phyloP scores from a whole-genome alignment of 2,888 invertebrate species.

The Poecilus cupreus region DNA sequence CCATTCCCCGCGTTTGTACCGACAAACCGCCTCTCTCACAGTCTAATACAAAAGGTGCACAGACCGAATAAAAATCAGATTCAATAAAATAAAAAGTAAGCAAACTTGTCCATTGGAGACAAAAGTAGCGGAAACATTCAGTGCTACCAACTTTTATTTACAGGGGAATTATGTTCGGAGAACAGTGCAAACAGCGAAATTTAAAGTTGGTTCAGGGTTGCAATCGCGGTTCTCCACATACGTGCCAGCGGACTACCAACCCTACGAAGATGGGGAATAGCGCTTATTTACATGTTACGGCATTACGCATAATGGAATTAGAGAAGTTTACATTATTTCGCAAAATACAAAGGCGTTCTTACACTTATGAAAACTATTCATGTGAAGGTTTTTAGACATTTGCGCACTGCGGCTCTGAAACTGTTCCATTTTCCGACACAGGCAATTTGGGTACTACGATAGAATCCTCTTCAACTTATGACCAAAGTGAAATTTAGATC shows the following conservation, averaged over 20 bases:
- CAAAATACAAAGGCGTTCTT: slow-evolving; percentile 57
- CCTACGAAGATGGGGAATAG: not conserved
- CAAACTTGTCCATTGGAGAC: slow-evolving; percentile 71
- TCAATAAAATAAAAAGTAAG: slow-evolving; percentile 70
- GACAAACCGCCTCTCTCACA: slow-evolving; percentile 1
- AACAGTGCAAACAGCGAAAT: not conserved
- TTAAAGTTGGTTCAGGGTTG: slow-evolving; percentile 32
- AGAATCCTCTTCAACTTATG: too few relatives aligned
- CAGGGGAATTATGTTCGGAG: slow-evolving; percentile 68
- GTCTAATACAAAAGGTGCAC: slow-evolving; percentile 59
- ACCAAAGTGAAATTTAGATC: too few relatives aligned
- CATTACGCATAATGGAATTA: slow-evolving; percentile 50
- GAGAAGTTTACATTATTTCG: slow-evolving; percentile 55
- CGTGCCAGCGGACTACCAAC: not conserved
- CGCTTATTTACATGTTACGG: slow-evolving; percentile 31
- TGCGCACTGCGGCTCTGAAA: not conserved
- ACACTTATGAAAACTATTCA: slow-evolving; percentile 50
- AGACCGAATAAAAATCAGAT: slow-evolving; percentile 70
- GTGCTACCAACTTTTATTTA: slow-evolving; percentile 70
- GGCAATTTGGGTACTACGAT: too few relatives aligned
- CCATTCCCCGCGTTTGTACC: not conserved
- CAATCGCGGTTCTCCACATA: slow-evolving; percentile 48
- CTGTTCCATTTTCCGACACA: not conserved
- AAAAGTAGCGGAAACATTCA: slow-evolving; percentile 69
- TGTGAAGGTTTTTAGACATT: not conserved